Base-by-base conservation (phyloP, 2,888 invertebrate species). In the Fabriciana adippe region DNA sequence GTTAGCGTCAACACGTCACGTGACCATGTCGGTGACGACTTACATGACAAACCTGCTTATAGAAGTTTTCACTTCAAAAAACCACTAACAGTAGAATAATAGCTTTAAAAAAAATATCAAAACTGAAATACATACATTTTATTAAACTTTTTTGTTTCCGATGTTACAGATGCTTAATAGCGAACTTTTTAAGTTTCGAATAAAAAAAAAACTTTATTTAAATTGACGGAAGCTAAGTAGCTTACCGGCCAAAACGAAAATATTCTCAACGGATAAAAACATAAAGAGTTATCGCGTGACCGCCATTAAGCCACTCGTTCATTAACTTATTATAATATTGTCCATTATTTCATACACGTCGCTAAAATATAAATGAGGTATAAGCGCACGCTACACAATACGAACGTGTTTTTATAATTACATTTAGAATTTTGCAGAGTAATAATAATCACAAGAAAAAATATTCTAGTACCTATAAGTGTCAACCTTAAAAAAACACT, bases 221-320 rank as follows among this genome's bases (percentile, higher is more conserved):
- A 41, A 41, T 11, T 41, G 11, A 1, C 35, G 8, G 8, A 41
- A 41, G 0, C 11, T 41, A 41, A 41, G 8, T 41, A 41, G 26
- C 26, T 26, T 26, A 26, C 4, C 11, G 35, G 8, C 11, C 35
- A 41, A 11, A 41, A 41, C 35, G 35, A 50, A 48, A 48, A 50
- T 8, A 11, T n/a, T 31, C 15, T 2, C 50, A 31, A 35, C 15
- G 35, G 97, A 97, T 97, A 84, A 93, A 67, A 68, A 48, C 56
- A 54, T 54, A 69, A 70, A 62, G 68, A 66, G 57, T 67, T 64
- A 56, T 79, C 76, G 85, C 86, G 85, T 86, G 86, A 81, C 81
- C 78, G 75, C 73, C 74, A 67, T 45, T 51, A 73, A 65, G 75
- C 75, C 76, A 79, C 79, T 66, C 62, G 68, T 65, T 71, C 60